Evolutionary conservation across 2,888 invertebrate species (phyloP).

Genomic region (Sinohyriopsis cumingii): DNA sequence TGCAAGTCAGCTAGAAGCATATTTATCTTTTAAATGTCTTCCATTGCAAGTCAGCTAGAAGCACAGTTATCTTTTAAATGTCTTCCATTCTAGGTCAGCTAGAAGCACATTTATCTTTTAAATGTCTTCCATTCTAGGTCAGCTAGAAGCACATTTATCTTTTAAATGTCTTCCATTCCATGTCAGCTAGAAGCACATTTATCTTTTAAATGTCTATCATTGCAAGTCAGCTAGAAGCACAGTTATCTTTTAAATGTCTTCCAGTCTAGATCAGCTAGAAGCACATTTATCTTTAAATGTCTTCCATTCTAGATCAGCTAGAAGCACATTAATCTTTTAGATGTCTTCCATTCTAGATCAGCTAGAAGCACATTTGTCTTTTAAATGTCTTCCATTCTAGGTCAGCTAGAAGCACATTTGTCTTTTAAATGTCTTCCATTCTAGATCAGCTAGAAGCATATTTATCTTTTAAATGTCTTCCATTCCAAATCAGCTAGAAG

Average conservation of each 20-base stretch:
- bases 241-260: no score
- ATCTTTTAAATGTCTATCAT: no score
- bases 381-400: conserved; percentile 51
- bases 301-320: conserved; percentile 58
- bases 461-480: no score
- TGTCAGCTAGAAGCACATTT: conserved; percentile 70
- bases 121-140: conserved; percentile 47
- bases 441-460: conserved; percentile 70
- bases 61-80: conserved; percentile 46
- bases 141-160: conserved; percentile 67
- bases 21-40: conserved; percentile 28
- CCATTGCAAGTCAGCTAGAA: conserved; percentile 67
- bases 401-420: conserved; percentile 69
- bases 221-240: no score
- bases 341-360: conserved; percentile 52
- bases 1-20: conserved; percentile 69
- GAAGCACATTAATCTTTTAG: conserved; percentile 60
- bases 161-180: conserved; percentile 21
- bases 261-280: no score
- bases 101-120: conserved; percentile 60
- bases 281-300: no score
- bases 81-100: conserved; percentile 59
- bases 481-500: no score
- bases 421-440: conserved; percentile 1
- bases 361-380: conserved; percentile 70